Evolutionary conservation across 2,888 invertebrate genomes (phyloP), one percentile per base, ranked within the genome.

Genomic region (Heliconius cydno): DNA sequence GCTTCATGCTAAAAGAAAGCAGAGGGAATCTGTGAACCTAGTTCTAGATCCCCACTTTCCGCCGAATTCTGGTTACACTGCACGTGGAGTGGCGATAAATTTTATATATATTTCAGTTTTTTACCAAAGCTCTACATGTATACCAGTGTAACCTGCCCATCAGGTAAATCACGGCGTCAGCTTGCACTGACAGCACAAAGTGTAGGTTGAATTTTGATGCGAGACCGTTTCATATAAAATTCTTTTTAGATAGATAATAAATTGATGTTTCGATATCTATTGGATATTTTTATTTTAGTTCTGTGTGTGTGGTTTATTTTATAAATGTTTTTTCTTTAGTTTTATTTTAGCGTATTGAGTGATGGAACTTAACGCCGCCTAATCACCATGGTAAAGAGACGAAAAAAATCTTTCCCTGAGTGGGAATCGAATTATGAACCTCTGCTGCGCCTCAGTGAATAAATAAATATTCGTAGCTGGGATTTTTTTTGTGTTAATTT

Each of bases 81-180:
- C 60, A n/a, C n/a, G 9, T 60, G 9, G 60, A n/a, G 9, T n/a
- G n/a, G 60, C 10, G 60, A 12, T n/a, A 60, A 10, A 52, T 22
- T 52, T 19, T 52, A 52, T 52, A 52, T 52, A 9, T 25, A 65
- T 77, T 63, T 34, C 22, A 60, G 15, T 70, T 68, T 72, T 52
- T n/a, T 52, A 15, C 34, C 30, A 57, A 72, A 72, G n/a, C 57
- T 15, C 30, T 60, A 41, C 25, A 65, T 72, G 22, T 28, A 65
- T 75, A 75, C 65, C 19, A 41, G 28, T 75, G 75, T 63, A 63
- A 63, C 65, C 65, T 63, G 65, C 75, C 75, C 25, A 75, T 65
- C 75, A 75, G 75, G 75, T 75, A 75, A 75, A 75, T 75, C 75
- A 75, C 65, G 38, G 75, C 75, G 75, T 75, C 78, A 78, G 78